Evolutionary conservation across 2,888 invertebrate genomes (phyloP).

Genomic region (Marasmarcha lunaedactyla): DNA sequence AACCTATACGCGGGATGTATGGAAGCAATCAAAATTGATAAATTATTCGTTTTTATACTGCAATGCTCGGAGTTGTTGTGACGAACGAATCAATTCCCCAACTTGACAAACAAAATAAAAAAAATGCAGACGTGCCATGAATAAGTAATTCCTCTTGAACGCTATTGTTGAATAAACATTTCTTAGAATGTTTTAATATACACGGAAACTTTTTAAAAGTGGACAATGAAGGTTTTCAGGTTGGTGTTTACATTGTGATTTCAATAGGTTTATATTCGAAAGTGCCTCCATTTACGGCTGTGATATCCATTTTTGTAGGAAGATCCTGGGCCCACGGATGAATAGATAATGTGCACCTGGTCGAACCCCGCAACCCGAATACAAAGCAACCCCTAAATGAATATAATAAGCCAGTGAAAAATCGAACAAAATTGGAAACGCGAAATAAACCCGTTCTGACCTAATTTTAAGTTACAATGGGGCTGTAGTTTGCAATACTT

Average conservation of each 20-base stretch:
- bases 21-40: conserved; percentile 14
- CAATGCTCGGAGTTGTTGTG: background rate
- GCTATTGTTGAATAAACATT: conserved; percentile 55
- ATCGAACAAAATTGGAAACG: no score
- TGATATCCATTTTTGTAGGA: conserved; percentile 22
- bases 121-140: conserved; percentile 48
- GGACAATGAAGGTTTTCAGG: conserved; percentile 44
- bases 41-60: background rate
- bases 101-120: background rate
- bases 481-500: no score
- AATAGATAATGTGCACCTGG: conserved; percentile 59
- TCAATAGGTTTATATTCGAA: conserved; percentile 61
- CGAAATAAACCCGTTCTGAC: no score
- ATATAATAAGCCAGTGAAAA: no score
- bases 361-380: conserved; percentile 47
- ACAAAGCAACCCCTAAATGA: no score
- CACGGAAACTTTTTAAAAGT: conserved; percentile 43
- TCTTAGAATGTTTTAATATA: conserved; percentile 27
- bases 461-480: no score
- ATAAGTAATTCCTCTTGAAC: conserved; percentile 55
- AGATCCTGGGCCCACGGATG: conserved; percentile 46
- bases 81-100: background rate
- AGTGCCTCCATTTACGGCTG: conserved; percentile 45
- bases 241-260: conserved; percentile 59
- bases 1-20: background rate